Conservation (phyloP, 2,888 invertebrate species). For the Aphidius colemani region DNA sequence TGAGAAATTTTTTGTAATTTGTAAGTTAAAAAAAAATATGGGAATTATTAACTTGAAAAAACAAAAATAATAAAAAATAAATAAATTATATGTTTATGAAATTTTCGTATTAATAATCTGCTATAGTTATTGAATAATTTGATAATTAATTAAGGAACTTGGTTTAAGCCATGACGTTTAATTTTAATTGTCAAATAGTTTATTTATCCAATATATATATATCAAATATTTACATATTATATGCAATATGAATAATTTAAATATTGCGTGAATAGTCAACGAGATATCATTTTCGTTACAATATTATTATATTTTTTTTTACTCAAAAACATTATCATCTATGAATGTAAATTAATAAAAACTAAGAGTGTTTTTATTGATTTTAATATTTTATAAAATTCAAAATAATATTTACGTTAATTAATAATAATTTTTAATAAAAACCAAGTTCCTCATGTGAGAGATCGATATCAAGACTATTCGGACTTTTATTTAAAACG, state of each 20-base stretch:
- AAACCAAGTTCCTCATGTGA: conserved; percentile 43
- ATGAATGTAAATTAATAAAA: conserved; percentile 6
- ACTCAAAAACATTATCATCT: not conserved
- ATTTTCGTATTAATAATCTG: conserved; percentile 21
- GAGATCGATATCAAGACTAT: conserved; percentile 35
- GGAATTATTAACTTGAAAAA: conserved; percentile 13
- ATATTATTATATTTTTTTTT: conserved; percentile 5
- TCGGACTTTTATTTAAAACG: conserved; percentile 31
- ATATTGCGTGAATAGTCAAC: conserved; percentile 3
- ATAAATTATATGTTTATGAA: not conserved
- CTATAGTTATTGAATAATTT: conserved; percentile 30
- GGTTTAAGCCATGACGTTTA: conserved; percentile 35
- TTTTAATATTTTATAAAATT: not conserved
- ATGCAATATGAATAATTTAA: not conserved
- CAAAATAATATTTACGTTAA: conserved; percentile 12
- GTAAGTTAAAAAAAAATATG: conserved; percentile 3
- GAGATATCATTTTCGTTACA: conserved; percentile 4
- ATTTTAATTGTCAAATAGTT: conserved; percentile 23
- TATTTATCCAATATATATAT: conserved; percentile 25
- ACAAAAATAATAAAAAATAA: not conserved
- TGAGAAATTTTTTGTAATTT: conserved; percentile 19
- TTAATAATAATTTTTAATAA: conserved; percentile 1
- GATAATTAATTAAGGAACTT: conserved; percentile 39
- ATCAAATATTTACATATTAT: conserved; percentile 10
- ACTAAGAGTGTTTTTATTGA: not conserved